Percentiles rank a stretch among this genome's conserved stretches.
Evolutionary conservation across 2,113 vertebrate genomes (phyloP).

Genomic region (Bujurquina vittata): DNA sequence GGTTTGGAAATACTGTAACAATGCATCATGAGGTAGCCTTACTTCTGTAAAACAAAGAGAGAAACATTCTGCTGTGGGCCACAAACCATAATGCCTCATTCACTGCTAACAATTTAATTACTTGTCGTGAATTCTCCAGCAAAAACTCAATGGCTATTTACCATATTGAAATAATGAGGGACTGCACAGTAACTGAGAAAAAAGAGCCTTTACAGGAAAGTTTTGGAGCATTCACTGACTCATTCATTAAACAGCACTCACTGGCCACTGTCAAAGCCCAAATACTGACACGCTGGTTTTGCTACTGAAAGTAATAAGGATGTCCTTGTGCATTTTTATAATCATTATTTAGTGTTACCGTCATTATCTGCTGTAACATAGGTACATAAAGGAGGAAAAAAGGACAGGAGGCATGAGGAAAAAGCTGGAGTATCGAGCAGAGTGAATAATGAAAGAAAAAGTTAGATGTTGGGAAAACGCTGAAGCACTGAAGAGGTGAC

Average conservation of each 20-base stretch:
- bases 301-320: not conserved
- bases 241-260: not conserved
- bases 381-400: not conserved
- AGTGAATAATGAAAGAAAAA: not conserved
- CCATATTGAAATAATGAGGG: not conserved
- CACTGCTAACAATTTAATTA: not conserved
- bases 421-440: not conserved
- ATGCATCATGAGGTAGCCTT: not conserved
- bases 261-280: not conserved
- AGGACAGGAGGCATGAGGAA: not conserved
- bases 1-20: not conserved
- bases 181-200: not conserved
- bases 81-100: not conserved
- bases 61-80: not conserved
- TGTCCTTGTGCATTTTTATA: not conserved
- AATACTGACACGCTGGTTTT: not conserved
- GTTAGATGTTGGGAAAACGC: too few species aligned
- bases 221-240: not conserved
- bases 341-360: not conserved
- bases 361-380: not conserved
- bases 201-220: not conserved
- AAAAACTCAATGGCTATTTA: not conserved
- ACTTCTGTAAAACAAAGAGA: not conserved
- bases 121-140: not conserved
- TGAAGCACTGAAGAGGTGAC: too few species aligned